Evolutionary conservation across 2,888 invertebrate genomes (phyloP), one percentile per base, ranked within the genome.

Genomic region (Abrostola tripartita): DNA sequence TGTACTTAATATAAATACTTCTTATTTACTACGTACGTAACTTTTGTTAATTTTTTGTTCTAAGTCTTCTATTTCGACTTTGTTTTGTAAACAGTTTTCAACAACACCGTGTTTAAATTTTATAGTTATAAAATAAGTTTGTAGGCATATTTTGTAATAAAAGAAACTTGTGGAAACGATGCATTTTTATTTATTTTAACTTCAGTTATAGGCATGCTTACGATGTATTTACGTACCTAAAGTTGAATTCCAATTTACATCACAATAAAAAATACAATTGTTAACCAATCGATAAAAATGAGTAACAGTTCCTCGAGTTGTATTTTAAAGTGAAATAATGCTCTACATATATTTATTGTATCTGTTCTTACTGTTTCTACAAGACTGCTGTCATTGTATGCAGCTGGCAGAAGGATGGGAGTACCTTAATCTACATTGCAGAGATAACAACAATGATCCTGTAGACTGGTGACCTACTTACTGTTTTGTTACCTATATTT

Each of bases 381-480:
- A 76, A n/a, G 14, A 60, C 24, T 40, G 49, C 57, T 71, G 63
- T 36, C 68, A 58, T 50, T 58, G 68, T 52, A 42, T 65, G 6
- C 54, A 63, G 35, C 14, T 65, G 40, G 55, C 61, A 11, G 42
- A 64, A 36, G 84, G 83, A 8, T 86, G 86, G 84, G 79, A 84
- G 53, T 83, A 82, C 44, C 74, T 86, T 6, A 85, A 83, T 66
- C 38, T 90, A 6, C 80, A 88, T 52, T 92, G 92, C 71, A 83
- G 87, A 42, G 87, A 91, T 65, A 85, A 89, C 68, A 65, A 78
- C 0, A 81, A 88, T 59, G 66, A 66, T 7, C 88, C 90, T 5
- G 88, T 90, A 2, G 89, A 90, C 76, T 92, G 92, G 92, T 92
- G 85, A 82, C 5, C 10, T 11, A 11, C 36, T 53, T 42, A 64